Base-by-base conservation (phyloP, 2,888 invertebrate species). In the Synergus japonicus region DNA sequence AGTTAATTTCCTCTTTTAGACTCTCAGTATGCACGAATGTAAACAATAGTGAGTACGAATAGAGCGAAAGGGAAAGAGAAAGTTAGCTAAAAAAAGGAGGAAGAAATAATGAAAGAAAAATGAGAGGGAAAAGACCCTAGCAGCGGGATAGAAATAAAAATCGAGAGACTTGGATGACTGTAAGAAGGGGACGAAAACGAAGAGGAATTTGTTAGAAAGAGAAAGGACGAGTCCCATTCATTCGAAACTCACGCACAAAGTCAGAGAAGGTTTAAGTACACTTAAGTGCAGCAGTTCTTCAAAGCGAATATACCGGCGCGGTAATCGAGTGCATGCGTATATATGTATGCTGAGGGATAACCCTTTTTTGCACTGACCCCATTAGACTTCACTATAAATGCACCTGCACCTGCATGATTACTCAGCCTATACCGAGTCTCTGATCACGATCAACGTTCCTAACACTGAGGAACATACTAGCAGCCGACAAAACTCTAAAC, bases 281-380 rank as follows among this genome's bases (percentile, higher is more conserved):
- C 41, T 77, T 77, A 41, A 64, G 46, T 77, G 73, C 73, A 49
- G 73, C 73, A 73, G 49, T 49, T 73, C 46, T 73, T 73, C 73
- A 49, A 73, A 73, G 73, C 49, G 73, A 46, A 73, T 73, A 15
- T 73, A 73, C 49, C 44, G 22, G 73, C 73, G 65, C 37, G 73
- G 29, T 73, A 73, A 73, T 73, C 73, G 73, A 73, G 46, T 73
- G 37, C 66, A 66, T 66, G 43, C 37, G 65, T 65, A 18, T 41
- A 43, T 29, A 29, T 29, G 22, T 65, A 65, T 13, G 37, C 65
- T 15, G n/a, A 54, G 43, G 73, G 49, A 73, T 73, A 73, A 73
- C 73, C 73, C 73, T 73, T 49, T 69, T 73, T 73, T 46, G 49
- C 54, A 54, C 54, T 49, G 29, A 73, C 22, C 73, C 49, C 73